phyloP scores from a whole-genome alignment of 2,113 vertebrate species.

The Aix galericulata region DNA sequence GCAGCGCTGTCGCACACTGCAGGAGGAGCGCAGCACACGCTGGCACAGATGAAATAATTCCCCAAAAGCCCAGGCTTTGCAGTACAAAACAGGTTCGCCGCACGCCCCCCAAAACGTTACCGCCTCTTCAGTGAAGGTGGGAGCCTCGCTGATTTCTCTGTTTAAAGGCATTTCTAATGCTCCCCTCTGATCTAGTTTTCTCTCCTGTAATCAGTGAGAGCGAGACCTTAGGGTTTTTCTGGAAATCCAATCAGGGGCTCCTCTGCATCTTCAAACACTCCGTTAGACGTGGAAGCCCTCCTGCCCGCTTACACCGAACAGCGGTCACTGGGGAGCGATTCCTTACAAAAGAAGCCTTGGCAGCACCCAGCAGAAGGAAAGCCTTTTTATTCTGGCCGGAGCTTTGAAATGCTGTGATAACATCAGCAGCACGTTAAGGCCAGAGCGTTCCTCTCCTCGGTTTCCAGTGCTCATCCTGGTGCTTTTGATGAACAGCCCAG shows the following conservation, averaged over 20 bases:
- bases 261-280: background rate
- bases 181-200: background rate
- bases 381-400: background rate
- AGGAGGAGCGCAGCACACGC: background rate
- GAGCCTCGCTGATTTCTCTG: background rate
- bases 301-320: accelerated
- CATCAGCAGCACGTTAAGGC: accelerated
- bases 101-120: accelerated
- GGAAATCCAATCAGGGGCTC: background rate
- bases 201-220: background rate
- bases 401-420: background rate
- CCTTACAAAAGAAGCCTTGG: background rate
- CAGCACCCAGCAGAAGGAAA: background rate
- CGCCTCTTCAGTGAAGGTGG: background rate
- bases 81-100: background rate
- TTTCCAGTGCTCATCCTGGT: background rate
- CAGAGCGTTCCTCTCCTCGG: accelerated
- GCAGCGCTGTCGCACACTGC: background rate
- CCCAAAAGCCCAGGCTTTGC: background rate
- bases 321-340: accelerated
- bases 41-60: background rate
- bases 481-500: background rate
- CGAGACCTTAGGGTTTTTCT: background rate
- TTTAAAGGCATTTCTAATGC: background rate
- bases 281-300: background rate